These are phyloP conservation scores for Crax fasciolata DNA, from an alignment of 2,797 vertebrate species.

Conservation along the genomic window DNA sequence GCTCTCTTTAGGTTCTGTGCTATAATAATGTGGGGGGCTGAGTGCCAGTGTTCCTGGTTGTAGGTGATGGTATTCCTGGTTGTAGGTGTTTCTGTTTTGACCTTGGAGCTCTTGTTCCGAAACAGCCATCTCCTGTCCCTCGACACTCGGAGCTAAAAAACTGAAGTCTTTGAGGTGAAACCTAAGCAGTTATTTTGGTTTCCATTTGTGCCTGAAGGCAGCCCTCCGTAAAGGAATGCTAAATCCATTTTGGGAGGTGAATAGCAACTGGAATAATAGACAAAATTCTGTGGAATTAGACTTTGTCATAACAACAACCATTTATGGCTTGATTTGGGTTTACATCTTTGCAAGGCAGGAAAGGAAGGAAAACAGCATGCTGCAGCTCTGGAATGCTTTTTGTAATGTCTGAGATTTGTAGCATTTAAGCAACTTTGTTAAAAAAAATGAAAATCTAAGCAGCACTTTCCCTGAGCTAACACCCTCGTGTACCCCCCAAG, in stretches of 20 bases:
- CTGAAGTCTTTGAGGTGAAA: not conserved
- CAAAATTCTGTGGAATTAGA: not conserved
- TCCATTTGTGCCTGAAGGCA: not conserved
- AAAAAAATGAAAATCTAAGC: not conserved
- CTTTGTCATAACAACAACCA: not conserved
- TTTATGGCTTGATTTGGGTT: not conserved
- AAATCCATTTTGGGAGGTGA: not conserved
- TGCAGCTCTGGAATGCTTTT: not conserved
- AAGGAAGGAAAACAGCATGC: not conserved
- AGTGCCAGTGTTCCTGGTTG: not conserved
- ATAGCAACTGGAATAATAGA: not conserved
- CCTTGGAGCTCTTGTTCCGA: not conserved
- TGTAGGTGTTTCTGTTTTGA: not conserved
- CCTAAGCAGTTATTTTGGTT: not conserved
- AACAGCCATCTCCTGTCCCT: not conserved
- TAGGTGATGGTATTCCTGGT: too few relatives aligned
- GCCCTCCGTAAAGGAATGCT: not conserved
- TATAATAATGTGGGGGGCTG: not conserved
- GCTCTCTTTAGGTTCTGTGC: not conserved
- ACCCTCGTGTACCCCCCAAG: accelerated
- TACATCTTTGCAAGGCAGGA: not conserved
- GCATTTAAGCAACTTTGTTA: not conserved
- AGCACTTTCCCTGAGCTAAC: not conserved
- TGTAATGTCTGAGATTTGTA: not conserved
- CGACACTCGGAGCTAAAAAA: not conserved